phyloP scores from a whole-genome alignment of 2,888 invertebrate species.

The Tortrix viridana region DNA sequence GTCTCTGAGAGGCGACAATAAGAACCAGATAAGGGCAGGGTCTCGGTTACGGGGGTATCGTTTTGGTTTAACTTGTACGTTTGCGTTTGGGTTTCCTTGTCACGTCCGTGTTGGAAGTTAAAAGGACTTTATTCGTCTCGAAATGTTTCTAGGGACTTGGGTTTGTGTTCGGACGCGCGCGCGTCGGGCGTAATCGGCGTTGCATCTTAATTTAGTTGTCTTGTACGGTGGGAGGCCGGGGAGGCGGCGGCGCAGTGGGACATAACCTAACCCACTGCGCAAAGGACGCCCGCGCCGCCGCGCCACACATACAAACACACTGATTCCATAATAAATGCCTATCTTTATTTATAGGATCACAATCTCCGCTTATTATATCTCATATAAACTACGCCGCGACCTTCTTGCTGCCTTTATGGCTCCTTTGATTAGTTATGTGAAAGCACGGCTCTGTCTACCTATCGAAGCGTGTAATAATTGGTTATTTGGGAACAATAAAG shows the following conservation, averaged over 20 bases:
- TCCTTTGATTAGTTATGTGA: constrained; percentile 8
- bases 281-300: constrained; percentile 54
- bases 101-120: constrained; percentile 23
- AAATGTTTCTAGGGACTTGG: constrained; percentile 53
- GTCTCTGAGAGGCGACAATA: constrained; percentile 74
- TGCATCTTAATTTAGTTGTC: constrained; percentile 84
- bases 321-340: constrained; percentile 38
- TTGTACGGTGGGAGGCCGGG: constrained; percentile 73
- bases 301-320: constrained; percentile 52
- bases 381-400: constrained; percentile 21
- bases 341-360: constrained; percentile 38
- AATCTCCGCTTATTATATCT: constrained; percentile 34
- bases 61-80: constrained; percentile 54
- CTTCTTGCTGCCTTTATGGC: constrained; percentile 4
- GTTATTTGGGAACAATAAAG: too few species aligned
- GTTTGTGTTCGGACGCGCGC: constrained; percentile 54
- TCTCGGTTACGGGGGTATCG: constrained; percentile 54
- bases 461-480: neutral
- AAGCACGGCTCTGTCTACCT: too few species aligned
- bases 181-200: constrained; percentile 73
- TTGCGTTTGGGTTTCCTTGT: constrained; percentile 55
- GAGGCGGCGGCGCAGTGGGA: constrained; percentile 66
- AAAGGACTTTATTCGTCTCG: constrained; percentile 40
- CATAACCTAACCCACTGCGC: constrained; percentile 66
- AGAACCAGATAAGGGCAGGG: constrained; percentile 72